Conservation (phyloP, 2,888 invertebrate species). For the Hydriomena furcata region DNA sequence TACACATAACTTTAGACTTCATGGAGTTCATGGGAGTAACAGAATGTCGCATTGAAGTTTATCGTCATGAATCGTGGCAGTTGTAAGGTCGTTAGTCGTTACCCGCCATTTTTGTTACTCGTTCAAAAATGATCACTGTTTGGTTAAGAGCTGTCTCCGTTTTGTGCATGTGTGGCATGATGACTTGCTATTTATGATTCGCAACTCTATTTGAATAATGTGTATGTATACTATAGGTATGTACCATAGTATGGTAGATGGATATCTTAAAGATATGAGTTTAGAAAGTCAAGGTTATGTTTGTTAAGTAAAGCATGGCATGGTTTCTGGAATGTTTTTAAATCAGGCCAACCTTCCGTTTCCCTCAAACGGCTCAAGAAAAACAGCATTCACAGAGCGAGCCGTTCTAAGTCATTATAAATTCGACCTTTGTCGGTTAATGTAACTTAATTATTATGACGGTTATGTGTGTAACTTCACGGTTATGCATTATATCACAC, state of each 20-base stretch:
- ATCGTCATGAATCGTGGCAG: slow-evolving; percentile 30
- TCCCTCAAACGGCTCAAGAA: slow-evolving; percentile 31
- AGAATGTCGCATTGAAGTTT: slow-evolving; percentile 35
- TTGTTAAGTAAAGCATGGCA: slow-evolving; percentile 29
- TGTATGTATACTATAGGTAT: too few species aligned
- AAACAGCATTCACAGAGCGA: slow-evolving; percentile 31
- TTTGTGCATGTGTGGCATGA: slow-evolving; percentile 29
- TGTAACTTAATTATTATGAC: slow-evolving; percentile 40
- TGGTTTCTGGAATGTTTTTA: slow-evolving; percentile 38
- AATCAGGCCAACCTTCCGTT: slow-evolving; percentile 36
- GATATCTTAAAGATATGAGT: too few species aligned
- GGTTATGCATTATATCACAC: slow-evolving; percentile 37
- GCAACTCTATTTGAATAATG: slow-evolving; percentile 10
- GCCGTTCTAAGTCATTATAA: slow-evolving; percentile 30
- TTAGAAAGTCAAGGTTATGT: slow-evolving; percentile 39
- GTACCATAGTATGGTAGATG: too few species aligned
- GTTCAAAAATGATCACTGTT: slow-evolving; percentile 25
- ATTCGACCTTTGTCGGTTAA: slow-evolving; percentile 34
- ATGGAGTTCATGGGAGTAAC: slow-evolving; percentile 57
- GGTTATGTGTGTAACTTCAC: slow-evolving; percentile 47
- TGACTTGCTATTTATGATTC: slow-evolving; percentile 23
- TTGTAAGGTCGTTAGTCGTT: slow-evolving; percentile 31
- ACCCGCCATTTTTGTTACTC: slow-evolving; percentile 31
- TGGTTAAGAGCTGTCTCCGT: slow-evolving; percentile 19
- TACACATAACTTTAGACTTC: slow-evolving; percentile 49